Conservation (phyloP, 2,113 vertebrate genomes). For the Brachionichthys hirsutus region DNA sequence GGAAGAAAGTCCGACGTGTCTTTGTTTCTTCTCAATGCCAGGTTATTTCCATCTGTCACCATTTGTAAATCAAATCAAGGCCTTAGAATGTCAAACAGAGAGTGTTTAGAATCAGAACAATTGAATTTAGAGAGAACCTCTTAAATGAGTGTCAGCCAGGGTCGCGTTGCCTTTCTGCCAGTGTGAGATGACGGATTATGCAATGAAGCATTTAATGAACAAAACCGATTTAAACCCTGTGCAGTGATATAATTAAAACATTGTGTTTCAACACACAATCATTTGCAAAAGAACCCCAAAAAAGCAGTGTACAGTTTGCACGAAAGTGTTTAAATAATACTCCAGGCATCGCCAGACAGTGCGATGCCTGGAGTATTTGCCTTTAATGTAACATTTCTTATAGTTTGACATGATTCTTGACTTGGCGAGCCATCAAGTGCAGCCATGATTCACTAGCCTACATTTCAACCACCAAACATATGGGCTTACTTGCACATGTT, state of each 20-base stretch:
- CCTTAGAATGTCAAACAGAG: neutral
- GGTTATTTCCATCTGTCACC: constrained; percentile 29
- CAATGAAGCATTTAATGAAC: constrained; percentile 23
- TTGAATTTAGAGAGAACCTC: neutral
- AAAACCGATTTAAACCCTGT: constrained; percentile 31
- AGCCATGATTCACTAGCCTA: no score
- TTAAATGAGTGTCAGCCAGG: neutral
- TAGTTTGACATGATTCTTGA: no score
- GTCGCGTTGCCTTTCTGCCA: constrained; percentile 12
- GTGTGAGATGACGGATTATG: constrained; percentile 35
- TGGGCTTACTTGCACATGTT: no score
- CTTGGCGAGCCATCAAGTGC: no score
- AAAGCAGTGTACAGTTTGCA: no score
- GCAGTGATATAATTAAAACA: neutral
- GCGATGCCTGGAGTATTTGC: no score
- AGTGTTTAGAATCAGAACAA: constrained; percentile 9
- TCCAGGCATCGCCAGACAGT: no score
- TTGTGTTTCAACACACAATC: neutral
- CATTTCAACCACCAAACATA: no score
- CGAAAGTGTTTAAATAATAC: no score
- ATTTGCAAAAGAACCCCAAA: no score
- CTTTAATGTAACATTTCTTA: no score
- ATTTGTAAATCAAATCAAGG: constrained; percentile 17
- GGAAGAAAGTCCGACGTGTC: constrained; percentile 7
- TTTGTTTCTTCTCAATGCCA: constrained; percentile 19